phyloP scores from a whole-genome alignment of 2,888 invertebrate species.

The Lamellibrachia satsuma region DNA sequence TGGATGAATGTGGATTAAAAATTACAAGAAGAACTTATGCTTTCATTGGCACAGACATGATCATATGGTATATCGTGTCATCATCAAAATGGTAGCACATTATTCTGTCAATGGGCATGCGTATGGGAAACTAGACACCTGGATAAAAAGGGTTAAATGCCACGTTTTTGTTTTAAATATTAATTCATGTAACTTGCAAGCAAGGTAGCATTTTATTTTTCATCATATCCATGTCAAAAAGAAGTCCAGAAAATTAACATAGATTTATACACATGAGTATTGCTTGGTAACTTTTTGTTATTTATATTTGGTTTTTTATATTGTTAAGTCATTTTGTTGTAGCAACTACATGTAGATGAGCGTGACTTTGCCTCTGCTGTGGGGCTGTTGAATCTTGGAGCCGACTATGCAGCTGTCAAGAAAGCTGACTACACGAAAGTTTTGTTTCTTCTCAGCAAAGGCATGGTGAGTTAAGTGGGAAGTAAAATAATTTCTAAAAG shows the following conservation, averaged over 20 bases:
- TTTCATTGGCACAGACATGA: not conserved
- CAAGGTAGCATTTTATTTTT: too few species aligned
- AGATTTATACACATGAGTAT: not conserved
- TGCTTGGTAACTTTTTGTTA: not conserved
- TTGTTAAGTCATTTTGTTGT: slow-evolving; percentile 58
- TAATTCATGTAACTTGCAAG: too few species aligned
- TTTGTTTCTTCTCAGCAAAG: slow-evolving; percentile 91
- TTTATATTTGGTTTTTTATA: slow-evolving; percentile 19
- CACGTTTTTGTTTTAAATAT: too few species aligned
- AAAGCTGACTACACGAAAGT: slow-evolving; percentile 91
- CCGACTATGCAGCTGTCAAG: slow-evolving; percentile 93
- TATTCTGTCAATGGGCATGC: not conserved
- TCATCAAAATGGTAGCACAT: not conserved
- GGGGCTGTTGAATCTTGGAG: slow-evolving; percentile 88
- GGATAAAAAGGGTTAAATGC: too few species aligned
- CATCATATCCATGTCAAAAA: too few species aligned
- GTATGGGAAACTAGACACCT: not conserved
- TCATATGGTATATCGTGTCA: not conserved
- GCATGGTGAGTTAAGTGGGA: slow-evolving; percentile 77
- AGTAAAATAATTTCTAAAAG: not conserved
- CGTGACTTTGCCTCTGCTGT: slow-evolving; percentile 90
- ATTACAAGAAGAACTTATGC: not conserved
- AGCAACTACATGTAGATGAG: slow-evolving; percentile 95
- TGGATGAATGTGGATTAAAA: not conserved
- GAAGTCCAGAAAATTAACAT: not conserved